Conservation (phyloP, 2,888 invertebrate genomes). For the Lycocerus yunnanus region DNA sequence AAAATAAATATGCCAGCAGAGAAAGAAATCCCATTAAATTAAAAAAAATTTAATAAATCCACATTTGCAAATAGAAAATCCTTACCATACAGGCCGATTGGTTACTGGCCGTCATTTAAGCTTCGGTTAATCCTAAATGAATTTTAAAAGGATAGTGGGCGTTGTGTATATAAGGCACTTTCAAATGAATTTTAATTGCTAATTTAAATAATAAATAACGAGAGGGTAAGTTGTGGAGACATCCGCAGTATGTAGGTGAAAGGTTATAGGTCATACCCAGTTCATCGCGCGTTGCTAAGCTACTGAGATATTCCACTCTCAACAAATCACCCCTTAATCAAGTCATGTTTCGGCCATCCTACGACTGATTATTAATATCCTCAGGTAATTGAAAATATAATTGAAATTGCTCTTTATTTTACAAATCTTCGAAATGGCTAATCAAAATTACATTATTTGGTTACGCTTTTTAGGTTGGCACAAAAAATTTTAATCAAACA, state of each 20-base stretch:
- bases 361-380: slow-evolving; percentile 11
- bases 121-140: background rate
- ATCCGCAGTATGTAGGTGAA: slow-evolving; percentile 38
- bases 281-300: slow-evolving; percentile 42
- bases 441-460: background rate
- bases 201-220: slow-evolving; percentile 28
- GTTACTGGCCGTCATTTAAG: background rate
- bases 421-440: background rate
- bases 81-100: background rate
- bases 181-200: slow-evolving; percentile 28
- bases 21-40: background rate
- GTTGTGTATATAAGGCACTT: background rate
- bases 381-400: slow-evolving; percentile 12
- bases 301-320: slow-evolving; percentile 29
- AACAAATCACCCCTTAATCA: slow-evolving; percentile 15
- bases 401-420: background rate
- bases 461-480: background rate
- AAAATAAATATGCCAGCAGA: background rate
- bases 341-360: background rate
- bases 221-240: slow-evolving; percentile 19
- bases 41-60: background rate
- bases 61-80: background rate
- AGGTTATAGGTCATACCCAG: slow-evolving; percentile 45
- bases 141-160: background rate
- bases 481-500: background rate